phyloP scores from a whole-genome alignment of 2,113 vertebrate species.

The Strix aluco region DNA sequence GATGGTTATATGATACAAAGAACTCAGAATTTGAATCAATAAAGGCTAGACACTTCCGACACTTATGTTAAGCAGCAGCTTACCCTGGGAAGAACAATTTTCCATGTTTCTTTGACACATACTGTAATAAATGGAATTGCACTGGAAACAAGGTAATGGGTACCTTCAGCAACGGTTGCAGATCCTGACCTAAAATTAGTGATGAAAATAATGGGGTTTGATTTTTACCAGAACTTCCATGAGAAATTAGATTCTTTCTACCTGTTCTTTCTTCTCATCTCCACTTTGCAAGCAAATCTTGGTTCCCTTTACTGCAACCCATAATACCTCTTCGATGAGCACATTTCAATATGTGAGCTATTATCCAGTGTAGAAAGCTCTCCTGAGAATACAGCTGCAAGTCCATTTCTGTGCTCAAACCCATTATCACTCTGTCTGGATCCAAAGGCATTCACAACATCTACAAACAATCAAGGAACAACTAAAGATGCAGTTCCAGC shows the following conservation, averaged over 20 bases:
- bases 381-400: conserved; percentile 33
- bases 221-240: conserved; percentile 11
- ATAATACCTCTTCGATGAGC: not conserved
- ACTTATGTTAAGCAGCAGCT: not conserved
- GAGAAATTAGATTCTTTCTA: not conserved
- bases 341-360: conserved; percentile 25
- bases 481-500: conserved; percentile 4
- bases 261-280: not conserved
- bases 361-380: not conserved
- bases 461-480: conserved; percentile 45
- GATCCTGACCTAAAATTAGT: not conserved
- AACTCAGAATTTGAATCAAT: not conserved
- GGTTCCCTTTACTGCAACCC: not conserved
- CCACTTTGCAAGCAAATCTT: not conserved
- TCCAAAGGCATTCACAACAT: conserved; percentile 14
- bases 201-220: not conserved
- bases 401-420: conserved; percentile 29
- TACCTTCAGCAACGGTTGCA: not conserved
- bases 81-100: not conserved
- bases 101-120: not conserved
- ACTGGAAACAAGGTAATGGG: not conserved
- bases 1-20: not conserved
- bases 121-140: not conserved
- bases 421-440: conserved; percentile 2
- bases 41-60: not conserved